These are phyloP conservation scores for Motacilla alba DNA, from an alignment of 2,113 vertebrate genomes.

Conservation along the genomic window DNA sequence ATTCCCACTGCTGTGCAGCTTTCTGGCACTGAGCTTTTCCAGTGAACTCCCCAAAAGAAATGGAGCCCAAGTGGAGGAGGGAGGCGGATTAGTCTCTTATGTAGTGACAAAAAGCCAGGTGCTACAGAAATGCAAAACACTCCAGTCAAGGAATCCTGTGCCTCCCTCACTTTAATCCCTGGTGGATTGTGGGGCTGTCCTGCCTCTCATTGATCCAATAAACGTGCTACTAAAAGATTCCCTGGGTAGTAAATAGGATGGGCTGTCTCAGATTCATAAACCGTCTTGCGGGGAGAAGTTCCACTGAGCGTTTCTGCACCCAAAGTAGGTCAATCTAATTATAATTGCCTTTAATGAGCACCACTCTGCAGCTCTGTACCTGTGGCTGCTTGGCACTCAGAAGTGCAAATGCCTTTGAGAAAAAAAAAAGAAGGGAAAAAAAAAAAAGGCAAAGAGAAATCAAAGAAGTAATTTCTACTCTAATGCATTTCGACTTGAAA, in stretches of 20 bases:
- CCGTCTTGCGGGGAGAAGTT: not conserved
- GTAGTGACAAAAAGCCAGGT: not conserved
- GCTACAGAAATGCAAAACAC: not conserved
- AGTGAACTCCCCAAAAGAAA: not conserved
- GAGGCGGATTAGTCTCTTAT: not conserved
- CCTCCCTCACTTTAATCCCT: not conserved
- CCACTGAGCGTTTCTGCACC: not conserved
- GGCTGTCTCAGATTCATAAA: not conserved
- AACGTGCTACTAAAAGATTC: not conserved
- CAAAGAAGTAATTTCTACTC: slow-evolving; percentile 20
- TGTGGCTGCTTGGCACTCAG: slow-evolving; percentile 32
- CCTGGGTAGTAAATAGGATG: not conserved
- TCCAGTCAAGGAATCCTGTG: not conserved
- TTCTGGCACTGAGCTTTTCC: not conserved
- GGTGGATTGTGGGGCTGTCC: not conserved
- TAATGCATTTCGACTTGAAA: not conserved
- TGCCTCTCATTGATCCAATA: not conserved
- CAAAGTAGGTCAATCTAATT: slow-evolving; percentile 46
- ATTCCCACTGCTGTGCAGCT: not conserved
- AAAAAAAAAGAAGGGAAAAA: not conserved
- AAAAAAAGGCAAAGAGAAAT: not conserved
- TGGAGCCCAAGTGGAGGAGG: not conserved
- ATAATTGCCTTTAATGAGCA: slow-evolving; percentile 40
- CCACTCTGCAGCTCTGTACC: slow-evolving; percentile 2
- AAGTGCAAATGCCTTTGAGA: slow-evolving; percentile 22